phyloP scores from a whole-genome alignment of 2,113 vertebrate genomes.

The Limnothrissa miodon region DNA sequence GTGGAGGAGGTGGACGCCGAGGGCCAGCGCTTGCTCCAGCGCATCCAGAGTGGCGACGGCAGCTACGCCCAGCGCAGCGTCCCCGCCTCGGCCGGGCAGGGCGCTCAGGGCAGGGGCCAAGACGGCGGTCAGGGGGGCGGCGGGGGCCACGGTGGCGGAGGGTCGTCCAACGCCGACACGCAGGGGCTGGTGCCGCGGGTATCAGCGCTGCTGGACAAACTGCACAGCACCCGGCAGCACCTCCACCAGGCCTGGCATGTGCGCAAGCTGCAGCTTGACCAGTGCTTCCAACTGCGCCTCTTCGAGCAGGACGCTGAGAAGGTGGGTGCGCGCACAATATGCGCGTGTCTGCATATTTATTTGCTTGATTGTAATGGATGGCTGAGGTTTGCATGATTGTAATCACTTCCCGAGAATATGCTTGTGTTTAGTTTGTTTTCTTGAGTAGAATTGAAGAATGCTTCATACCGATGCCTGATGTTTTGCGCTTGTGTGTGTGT shows the following conservation, averaged over 20 bases:
- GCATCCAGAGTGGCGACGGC: constrained; percentile 94
- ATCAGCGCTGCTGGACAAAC: constrained; percentile 89
- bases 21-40: constrained; percentile 91
- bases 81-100: constrained; percentile 49
- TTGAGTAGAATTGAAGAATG: too few species aligned
- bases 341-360: too few species aligned
- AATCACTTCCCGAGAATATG: too few species aligned
- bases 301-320: constrained; percentile 99
- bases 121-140: background rate
- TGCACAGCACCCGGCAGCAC: constrained; percentile 95
- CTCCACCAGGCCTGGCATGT: constrained; percentile 98
- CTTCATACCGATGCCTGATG: too few species aligned
- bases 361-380: too few species aligned
- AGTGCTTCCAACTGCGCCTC: constrained; percentile 97
- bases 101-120: background rate
- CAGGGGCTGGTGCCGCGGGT: constrained; percentile 93
- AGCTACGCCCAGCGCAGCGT: constrained; percentile 79
- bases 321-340: constrained; percentile 79
- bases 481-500: too few species aligned
- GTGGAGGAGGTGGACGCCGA: constrained; percentile 96
- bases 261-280: constrained; percentile 94
- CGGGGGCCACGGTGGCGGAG: constrained; percentile 55
- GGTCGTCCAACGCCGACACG: constrained; percentile 86
- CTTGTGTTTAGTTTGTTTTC: background rate
- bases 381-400: too few species aligned